These are phyloP conservation scores for Lithobates pipiens DNA, from an alignment of 2,797 vertebrate genomes.

Conservation along the genomic window DNA sequence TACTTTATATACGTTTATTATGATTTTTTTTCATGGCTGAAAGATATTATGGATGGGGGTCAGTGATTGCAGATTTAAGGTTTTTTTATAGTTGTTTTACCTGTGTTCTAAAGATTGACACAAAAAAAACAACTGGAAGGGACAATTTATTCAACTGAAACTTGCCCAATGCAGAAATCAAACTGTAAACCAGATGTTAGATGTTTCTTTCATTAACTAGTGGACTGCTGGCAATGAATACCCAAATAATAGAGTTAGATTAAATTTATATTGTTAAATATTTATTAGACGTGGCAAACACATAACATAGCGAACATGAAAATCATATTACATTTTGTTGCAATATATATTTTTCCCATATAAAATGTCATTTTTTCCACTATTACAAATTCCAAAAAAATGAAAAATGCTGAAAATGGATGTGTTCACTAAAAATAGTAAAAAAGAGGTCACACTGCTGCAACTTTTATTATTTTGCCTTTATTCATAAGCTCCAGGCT, in stretches of 20 bases:
- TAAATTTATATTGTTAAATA: slow-evolving; percentile 79
- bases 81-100: no score
- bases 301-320: slow-evolving; percentile 74
- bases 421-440: background rate
- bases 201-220: slow-evolving; percentile 71
- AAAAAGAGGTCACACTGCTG: background rate
- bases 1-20: no score
- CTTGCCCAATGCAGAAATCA: slow-evolving; percentile 73
- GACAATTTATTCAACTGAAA: slow-evolving; percentile 75
- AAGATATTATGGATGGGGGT: no score
- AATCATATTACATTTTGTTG: slow-evolving; percentile 75
- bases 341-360: background rate
- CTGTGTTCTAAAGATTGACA: slow-evolving; percentile 71
- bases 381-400: slow-evolving; percentile 2
- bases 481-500: slow-evolving; percentile 2
- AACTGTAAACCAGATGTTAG: slow-evolving; percentile 81
- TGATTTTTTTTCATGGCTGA: no score
- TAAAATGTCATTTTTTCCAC: background rate
- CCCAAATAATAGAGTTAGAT: slow-evolving; percentile 70
- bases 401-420: slow-evolving; percentile 12
- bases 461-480: background rate
- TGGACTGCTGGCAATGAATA: slow-evolving; percentile 78
- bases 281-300: slow-evolving; percentile 80
- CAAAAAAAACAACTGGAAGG: slow-evolving; percentile 75
- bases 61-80: no score